phyloP scores from a whole-genome alignment of 2,888 invertebrate genomes.

The Tupiocoris notatus region DNA sequence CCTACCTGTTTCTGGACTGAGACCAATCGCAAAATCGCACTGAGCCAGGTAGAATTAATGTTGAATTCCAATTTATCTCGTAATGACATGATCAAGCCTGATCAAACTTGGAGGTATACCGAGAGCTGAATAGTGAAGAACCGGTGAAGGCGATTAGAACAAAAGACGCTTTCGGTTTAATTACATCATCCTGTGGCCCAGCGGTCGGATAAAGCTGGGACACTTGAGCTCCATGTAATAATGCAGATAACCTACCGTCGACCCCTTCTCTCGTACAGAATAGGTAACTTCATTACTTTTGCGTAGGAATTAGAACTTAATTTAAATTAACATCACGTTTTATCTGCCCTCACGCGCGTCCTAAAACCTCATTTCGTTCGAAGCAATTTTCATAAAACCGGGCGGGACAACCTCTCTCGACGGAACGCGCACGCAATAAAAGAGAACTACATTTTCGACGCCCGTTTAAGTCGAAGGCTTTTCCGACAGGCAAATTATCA shows the following conservation, averaged over 20 bases:
- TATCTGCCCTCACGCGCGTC: constrained; percentile 9
- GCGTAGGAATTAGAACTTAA: constrained; percentile 24
- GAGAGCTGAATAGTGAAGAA: too few species aligned
- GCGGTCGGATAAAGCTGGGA: background rate
- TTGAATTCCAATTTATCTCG: too few species aligned
- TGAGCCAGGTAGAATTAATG: too few species aligned
- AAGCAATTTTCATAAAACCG: background rate
- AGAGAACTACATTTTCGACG: too few species aligned
- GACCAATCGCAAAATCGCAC: too few species aligned
- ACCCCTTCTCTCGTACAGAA: background rate
- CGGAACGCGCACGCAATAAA: too few species aligned
- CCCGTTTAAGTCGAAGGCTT: too few species aligned
- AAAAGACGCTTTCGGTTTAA: constrained; percentile 13
- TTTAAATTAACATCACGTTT: constrained; percentile 38
- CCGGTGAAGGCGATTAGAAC: background rate
- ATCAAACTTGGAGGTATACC: too few species aligned
- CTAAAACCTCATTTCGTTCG: background rate
- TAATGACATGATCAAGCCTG: too few species aligned
- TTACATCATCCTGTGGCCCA: constrained; percentile 15
- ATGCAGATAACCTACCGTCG: constrained; percentile 20
- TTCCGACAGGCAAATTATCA: too few species aligned
- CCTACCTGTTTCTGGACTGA: too few species aligned
- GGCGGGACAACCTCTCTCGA: too few species aligned
- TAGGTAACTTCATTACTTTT: constrained; percentile 36
- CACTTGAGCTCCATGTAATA: constrained; percentile 32